A percentile compares a stretch with the other conserved stretches of the same genome.
Conservation (phyloP, 2,888 invertebrate genomes). For the Archips xylosteana region DNA sequence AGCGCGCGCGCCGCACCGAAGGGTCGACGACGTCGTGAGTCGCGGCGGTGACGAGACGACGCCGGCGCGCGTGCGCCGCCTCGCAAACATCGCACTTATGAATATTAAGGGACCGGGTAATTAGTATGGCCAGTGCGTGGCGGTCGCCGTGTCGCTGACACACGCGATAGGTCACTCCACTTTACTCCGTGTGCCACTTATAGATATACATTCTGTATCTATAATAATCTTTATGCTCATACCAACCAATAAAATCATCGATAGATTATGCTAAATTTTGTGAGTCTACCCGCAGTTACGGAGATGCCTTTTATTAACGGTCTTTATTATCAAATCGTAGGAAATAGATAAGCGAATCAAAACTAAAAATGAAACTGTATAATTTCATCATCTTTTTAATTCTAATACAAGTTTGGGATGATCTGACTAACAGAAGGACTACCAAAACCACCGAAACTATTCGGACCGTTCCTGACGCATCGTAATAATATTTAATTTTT, state of each 20-base stretch:
- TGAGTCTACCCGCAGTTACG: too few species aligned
- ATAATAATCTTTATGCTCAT: conserved; percentile 15
- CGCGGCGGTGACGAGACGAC: background rate
- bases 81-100: conserved; percentile 11
- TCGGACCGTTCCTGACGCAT: too few species aligned
- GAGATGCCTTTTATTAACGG: too few species aligned
- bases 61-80: conserved; percentile 6
- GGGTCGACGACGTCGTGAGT: background rate
- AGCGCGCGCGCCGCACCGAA: background rate
- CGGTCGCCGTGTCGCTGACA: conserved; percentile 37
- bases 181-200: background rate
- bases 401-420: too few species aligned
- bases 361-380: too few species aligned
- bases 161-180: conserved; percentile 33
- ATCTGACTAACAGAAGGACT: too few species aligned
- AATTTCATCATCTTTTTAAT: too few species aligned
- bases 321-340: too few species aligned
- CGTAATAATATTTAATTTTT: too few species aligned
- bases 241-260: background rate
- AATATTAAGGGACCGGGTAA: conserved; percentile 35
- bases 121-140: conserved; percentile 33
- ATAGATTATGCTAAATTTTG: background rate
- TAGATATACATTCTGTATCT: background rate
- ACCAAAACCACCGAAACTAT: too few species aligned
- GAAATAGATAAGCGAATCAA: too few species aligned